phyloP scores from a whole-genome alignment of 2,797 vertebrate species.

The Otus scops region DNA sequence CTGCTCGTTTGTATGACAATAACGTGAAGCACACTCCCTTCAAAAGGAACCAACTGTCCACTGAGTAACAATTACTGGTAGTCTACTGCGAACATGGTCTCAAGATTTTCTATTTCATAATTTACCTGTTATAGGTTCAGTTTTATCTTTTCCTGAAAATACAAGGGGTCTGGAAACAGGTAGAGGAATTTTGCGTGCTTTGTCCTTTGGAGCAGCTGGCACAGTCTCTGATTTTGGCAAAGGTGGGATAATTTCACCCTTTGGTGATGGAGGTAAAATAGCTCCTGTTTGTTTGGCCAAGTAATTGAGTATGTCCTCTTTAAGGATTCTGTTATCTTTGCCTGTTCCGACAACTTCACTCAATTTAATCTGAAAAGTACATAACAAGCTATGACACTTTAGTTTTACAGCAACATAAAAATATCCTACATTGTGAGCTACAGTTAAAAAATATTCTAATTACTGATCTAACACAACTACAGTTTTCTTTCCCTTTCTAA shows the following conservation, averaged over 20 bases:
- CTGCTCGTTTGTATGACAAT: not conserved
- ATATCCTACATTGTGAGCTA: not conserved
- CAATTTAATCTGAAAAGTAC: conserved; percentile 87
- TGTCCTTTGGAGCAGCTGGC: conserved; percentile 56
- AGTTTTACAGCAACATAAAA: not conserved
- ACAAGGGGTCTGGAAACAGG: conserved; percentile 74
- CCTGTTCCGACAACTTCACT: conserved; percentile 94
- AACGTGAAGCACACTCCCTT: not conserved
- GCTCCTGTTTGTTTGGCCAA: conserved; percentile 94
- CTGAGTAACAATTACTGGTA: not conserved
- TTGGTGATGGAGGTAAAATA: conserved; percentile 88
- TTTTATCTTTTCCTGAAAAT: conserved; percentile 87
- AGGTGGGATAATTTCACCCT: conserved; percentile 84
- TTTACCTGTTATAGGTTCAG: conserved; percentile 89
- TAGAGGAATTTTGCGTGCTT: conserved; percentile 19
- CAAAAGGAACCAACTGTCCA: not conserved
- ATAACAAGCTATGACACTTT: not conserved
- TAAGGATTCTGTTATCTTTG: conserved; percentile 92
- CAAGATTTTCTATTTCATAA: not conserved
- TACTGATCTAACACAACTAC: not conserved
- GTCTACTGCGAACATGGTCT: not conserved
- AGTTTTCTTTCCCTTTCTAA: not conserved
- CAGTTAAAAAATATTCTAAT: not conserved
- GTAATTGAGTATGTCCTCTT: conserved; percentile 96
- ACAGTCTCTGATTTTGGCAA: conserved; percentile 50